Evolutionary conservation across 2,113 vertebrate species (phyloP).

Genomic region (Forbesichthys papilliferus): DNA sequence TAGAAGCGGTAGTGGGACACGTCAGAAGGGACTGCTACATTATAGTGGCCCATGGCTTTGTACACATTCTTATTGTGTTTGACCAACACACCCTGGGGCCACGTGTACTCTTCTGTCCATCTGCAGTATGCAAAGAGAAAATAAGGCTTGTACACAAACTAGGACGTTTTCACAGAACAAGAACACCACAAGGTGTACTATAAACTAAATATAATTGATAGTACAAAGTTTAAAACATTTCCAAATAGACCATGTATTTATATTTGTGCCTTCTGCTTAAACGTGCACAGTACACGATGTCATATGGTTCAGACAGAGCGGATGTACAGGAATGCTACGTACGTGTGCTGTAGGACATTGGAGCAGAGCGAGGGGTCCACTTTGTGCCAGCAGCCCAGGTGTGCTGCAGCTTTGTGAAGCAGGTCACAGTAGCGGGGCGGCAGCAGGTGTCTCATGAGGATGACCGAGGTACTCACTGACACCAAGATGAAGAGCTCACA

Average conservation of each 20-base stretch:
- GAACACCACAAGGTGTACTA: too few relatives aligned
- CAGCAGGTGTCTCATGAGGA: slow-evolving; percentile 93
- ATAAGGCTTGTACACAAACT: neutral
- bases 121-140: slow-evolving; percentile 62
- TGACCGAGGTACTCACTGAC: slow-evolving; percentile 92
- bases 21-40: slow-evolving; percentile 95
- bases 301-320: neutral
- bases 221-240: too few relatives aligned
- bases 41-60: slow-evolving; percentile 97
- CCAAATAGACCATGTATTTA: too few relatives aligned
- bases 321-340: slow-evolving; percentile 48
- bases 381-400: slow-evolving; percentile 99
- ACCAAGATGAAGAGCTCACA: slow-evolving; percentile 98
- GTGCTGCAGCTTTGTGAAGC: slow-evolving; percentile 94
- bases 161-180: too few relatives aligned
- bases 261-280: too few relatives aligned
- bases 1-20: slow-evolving; percentile 98
- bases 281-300: too few relatives aligned
- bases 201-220: too few relatives aligned
- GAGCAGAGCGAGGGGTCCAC: slow-evolving; percentile 95
- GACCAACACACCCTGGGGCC: slow-evolving; percentile 95
- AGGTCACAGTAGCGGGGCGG: slow-evolving; percentile 95
- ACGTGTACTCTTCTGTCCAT: slow-evolving; percentile 98
- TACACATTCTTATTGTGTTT: slow-evolving; percentile 99
- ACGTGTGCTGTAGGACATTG: slow-evolving; percentile 97